phyloP scores from a whole-genome alignment of 2,797 vertebrate genomes.

The Schizothorax lantsangensis region DNA sequence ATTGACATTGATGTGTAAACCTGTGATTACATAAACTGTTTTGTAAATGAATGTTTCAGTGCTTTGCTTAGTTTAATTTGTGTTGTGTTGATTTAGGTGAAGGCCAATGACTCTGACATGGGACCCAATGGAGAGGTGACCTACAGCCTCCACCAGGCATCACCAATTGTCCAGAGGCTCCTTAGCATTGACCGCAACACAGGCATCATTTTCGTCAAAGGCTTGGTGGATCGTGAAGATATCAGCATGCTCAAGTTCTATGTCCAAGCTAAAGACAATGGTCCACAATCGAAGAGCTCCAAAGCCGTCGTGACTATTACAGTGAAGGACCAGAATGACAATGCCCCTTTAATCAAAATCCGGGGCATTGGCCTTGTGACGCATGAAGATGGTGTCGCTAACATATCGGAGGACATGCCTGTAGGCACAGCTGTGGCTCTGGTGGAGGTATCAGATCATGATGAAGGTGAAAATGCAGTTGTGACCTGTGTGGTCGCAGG shows the following conservation, averaged over 20 bases:
- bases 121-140: slow-evolving; percentile 92
- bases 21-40: background rate
- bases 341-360: slow-evolving; percentile 92
- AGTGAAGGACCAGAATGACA: slow-evolving; percentile 94
- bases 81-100: slow-evolving; percentile 77
- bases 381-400: slow-evolving; percentile 92
- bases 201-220: slow-evolving; percentile 92
- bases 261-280: slow-evolving; percentile 91
- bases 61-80: slow-evolving; percentile 1
- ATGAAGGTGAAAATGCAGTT: slow-evolving; percentile 94
- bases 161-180: slow-evolving; percentile 86
- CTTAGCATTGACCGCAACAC: slow-evolving; percentile 90
- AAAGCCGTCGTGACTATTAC: slow-evolving; percentile 88
- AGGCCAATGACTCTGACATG: slow-evolving; percentile 93
- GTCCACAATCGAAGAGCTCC: slow-evolving; percentile 89
- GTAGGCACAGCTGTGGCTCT: slow-evolving; percentile 92
- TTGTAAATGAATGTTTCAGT: background rate
- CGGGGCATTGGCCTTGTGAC: slow-evolving; percentile 94
- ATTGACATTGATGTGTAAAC: background rate
- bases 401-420: slow-evolving; percentile 95
- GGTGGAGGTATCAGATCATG: slow-evolving; percentile 94
- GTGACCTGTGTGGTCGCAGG: slow-evolving; percentile 96
- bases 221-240: slow-evolving; percentile 91
- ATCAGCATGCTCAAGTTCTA: slow-evolving; percentile 89
- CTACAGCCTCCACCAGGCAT: slow-evolving; percentile 91